phyloP scores from a whole-genome alignment of 2,888 invertebrate genomes.

The Erebia ligea region DNA sequence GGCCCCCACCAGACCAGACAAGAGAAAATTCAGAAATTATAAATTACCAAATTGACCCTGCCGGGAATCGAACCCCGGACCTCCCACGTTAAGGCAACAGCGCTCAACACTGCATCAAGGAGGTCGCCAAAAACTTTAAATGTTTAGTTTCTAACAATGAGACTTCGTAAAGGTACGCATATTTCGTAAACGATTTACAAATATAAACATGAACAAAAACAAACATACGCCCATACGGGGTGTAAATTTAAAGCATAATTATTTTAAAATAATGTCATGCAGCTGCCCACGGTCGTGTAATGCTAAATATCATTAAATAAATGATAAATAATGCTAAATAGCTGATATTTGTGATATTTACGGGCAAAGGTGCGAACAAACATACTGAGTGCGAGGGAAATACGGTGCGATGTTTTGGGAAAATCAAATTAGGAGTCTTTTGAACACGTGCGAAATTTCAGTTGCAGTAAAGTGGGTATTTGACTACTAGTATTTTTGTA shows the following conservation, averaged over 20 bases:
- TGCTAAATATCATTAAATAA: conserved; percentile 4
- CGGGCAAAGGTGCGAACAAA: conserved; percentile 7
- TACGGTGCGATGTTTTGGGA: not conserved
- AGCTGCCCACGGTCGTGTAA: conserved; percentile 10
- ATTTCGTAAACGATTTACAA: conserved; percentile 30
- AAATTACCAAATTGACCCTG: no score
- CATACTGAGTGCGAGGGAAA: not conserved
- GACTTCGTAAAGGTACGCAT: not conserved
- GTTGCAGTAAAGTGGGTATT: no score
- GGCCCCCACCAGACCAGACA: no score
- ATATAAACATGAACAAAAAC: conserved; percentile 34
- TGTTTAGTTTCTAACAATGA: no score
- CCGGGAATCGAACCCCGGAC: no score
- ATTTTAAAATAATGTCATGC: conserved; percentile 40
- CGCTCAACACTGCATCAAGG: no score
- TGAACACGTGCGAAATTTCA: not conserved
- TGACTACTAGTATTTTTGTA: no score
- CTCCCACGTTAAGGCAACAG: no score
- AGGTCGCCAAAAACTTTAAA: no score
- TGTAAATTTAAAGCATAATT: conserved; percentile 30
- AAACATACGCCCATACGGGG: conserved; percentile 21
- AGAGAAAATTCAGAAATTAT: no score
- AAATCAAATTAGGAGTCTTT: not conserved
- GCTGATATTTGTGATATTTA: conserved; percentile 12
- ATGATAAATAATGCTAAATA: conserved; percentile 25